A percentile compares a stretch with the other conserved stretches of the same genome.
These are phyloP conservation scores for Acrocyrtus sp. DNA, from an alignment of 2,888 invertebrate species.

Conservation along the genomic window DNA sequence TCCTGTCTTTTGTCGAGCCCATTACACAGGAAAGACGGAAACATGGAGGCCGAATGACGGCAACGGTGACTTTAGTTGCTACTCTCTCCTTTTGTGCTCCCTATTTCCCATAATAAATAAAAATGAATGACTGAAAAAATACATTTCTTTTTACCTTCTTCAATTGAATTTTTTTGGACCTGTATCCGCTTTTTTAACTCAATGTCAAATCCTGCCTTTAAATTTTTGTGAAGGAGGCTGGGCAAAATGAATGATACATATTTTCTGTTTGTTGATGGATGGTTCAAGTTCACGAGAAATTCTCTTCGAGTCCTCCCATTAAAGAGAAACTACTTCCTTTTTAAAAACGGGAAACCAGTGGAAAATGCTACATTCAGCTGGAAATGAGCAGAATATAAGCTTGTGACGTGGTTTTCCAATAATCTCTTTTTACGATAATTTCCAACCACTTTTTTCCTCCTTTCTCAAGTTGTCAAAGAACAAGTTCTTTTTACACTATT, in stretches of 20 bases:
- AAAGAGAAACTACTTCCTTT: background rate
- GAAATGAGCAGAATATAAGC: background rate
- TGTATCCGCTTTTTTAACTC: too few species aligned
- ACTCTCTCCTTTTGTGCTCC: background rate
- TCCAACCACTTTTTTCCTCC: conserved; percentile 16
- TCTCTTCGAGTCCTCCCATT: background rate
- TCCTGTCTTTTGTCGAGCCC: conserved; percentile 14
- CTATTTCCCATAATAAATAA: background rate
- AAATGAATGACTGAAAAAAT: background rate
- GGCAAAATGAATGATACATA: too few species aligned
- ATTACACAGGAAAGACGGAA: background rate
- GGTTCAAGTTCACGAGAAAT: background rate
- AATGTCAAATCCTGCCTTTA: too few species aligned
- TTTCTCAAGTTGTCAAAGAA: too few species aligned
- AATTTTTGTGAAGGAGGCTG: too few species aligned
- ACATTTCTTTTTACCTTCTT: background rate
- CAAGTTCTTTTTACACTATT: too few species aligned
- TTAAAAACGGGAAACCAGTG: background rate
- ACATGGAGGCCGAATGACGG: background rate
- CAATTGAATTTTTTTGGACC: background rate
- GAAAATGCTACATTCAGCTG: background rate
- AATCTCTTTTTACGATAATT: conserved; percentile 15
- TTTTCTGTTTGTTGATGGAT: background rate
- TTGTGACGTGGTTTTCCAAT: too few species aligned
- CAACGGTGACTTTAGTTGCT: background rate